phyloP scores from a whole-genome alignment of 2,113 vertebrate genomes.

The Eulacestoma nigropectus region DNA sequence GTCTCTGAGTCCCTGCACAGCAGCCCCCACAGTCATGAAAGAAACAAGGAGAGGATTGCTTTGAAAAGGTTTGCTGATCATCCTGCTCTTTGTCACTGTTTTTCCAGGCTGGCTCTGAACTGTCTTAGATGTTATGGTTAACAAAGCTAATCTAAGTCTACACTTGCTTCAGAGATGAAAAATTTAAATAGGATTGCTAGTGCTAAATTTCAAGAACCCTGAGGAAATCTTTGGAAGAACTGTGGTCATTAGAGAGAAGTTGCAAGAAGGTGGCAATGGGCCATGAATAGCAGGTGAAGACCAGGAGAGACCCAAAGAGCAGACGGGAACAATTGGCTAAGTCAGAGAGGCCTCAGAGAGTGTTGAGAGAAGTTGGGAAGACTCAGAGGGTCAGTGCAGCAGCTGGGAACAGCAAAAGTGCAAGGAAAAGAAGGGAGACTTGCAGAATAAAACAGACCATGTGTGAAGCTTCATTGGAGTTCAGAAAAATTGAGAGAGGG shows the following conservation, averaged over 20 bases:
- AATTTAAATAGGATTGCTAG: slow-evolving; percentile 9
- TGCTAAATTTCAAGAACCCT: background rate
- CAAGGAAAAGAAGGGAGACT: slow-evolving; percentile 22
- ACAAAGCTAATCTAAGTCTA: background rate
- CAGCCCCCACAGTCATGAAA: background rate
- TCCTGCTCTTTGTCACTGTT: background rate
- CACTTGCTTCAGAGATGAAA: slow-evolving; percentile 21
- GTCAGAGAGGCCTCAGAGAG: slow-evolving; percentile 6
- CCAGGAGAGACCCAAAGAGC: background rate
- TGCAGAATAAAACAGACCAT: slow-evolving; percentile 37
- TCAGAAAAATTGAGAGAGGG: slow-evolving; percentile 54
- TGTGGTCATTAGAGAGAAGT: background rate
- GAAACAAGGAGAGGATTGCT: background rate
- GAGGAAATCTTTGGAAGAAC: slow-evolving; percentile 24
- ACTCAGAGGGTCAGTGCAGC: background rate
- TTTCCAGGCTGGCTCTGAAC: background rate
- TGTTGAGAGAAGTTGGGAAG: slow-evolving; percentile 43
- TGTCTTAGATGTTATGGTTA: background rate
- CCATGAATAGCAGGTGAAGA: slow-evolving; percentile 42
- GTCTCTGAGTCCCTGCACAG: background rate
- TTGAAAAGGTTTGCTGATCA: background rate
- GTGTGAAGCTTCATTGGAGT: slow-evolving; percentile 53
- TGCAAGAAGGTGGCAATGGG: slow-evolving; percentile 8
- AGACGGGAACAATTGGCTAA: slow-evolving; percentile 22
- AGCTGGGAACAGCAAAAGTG: slow-evolving; percentile 39